Evolutionary conservation across 2,113 vertebrate species (phyloP), one percentile per base, ranked within the genome.

Genomic region (Spilogale gracilis): DNA sequence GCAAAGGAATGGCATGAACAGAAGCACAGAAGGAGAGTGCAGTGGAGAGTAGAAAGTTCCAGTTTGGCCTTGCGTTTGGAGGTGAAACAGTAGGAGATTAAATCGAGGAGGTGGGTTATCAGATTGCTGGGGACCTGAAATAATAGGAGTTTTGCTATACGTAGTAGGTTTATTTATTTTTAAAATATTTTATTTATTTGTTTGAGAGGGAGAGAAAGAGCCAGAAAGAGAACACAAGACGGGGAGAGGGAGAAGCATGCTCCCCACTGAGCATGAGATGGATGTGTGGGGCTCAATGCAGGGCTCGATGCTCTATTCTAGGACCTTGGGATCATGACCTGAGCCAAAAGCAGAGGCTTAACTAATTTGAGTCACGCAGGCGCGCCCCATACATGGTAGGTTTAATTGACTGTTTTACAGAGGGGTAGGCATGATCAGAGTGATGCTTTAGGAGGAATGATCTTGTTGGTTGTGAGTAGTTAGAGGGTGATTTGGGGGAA

Each of bases 401-500:
- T 79, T 69, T 78, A 30, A 45, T n/a, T 58, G 61, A 69, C 45
- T 0, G 0, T 71, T 95, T 63, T 56, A 81, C 76, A 83, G 63
- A 52, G 12, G 25, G 56, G 32, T 30, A 63, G 87, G 48, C 20
- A 16, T 73, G 58, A n/a, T 60, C 30, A 10, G 18, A 43, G 30
- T 38, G 6, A 14, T 58, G 13, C 48, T 73, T 86, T 69, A 60
- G 65, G 65, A 88, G 76, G 56, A 67, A 12, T 45, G 80, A 65
- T 71, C 80, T 79, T 89, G 50, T 12, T 91, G 58, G 32, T 63
- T 67, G 65, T 71, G 74, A 87, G 32, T 90, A 61, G 16, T 79
- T 80, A 85, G n/a, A 97, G 89, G 2, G 73, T n/a, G 71, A 95
- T 45, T 58, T 32, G 48, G 48, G 71, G 71, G 48, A 88, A 89